phyloP scores from a whole-genome alignment of 2,113 vertebrate genomes.

The Odobenus rosmarus region DNA sequence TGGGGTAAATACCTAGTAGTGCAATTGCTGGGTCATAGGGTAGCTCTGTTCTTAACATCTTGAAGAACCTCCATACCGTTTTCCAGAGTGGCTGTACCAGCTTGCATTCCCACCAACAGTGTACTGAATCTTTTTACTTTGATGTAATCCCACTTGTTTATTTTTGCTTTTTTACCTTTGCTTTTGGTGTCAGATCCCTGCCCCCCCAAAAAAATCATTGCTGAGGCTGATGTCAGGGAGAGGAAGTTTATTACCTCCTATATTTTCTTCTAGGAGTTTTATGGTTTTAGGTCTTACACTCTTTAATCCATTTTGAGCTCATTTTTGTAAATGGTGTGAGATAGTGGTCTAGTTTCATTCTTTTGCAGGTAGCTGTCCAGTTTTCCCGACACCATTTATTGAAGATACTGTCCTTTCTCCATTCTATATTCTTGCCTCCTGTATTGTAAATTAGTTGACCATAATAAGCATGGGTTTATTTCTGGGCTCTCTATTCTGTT shows the following conservation, averaged over 20 bases:
- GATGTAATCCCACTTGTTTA: not conserved
- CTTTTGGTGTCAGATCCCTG: not conserved
- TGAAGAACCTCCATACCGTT: too few species aligned
- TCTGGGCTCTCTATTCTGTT: not conserved
- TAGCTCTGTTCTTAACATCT: too few species aligned
- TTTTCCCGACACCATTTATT: not conserved
- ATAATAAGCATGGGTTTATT: not conserved
- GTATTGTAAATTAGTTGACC: not conserved
- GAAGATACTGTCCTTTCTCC: not conserved
- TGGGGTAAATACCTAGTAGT: too few species aligned
- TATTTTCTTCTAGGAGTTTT: not conserved
- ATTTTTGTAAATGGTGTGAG: not conserved
- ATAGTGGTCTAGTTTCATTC: not conserved
- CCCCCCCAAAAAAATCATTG: not conserved
- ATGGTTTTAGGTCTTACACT: not conserved
- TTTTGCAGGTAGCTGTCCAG: not conserved
- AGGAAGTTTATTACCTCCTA: not conserved
- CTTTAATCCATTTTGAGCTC: not conserved
- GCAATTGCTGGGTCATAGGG: too few species aligned
- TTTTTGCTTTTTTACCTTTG: slow-evolving; percentile 2
- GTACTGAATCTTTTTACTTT: not conserved
- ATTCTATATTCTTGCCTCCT: not conserved
- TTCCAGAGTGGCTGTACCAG: too few species aligned
- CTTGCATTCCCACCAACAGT: not conserved
- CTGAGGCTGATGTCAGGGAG: not conserved